phyloP scores from a whole-genome alignment of 2,113 vertebrate genomes.

The Istiophorus platypterus region DNA sequence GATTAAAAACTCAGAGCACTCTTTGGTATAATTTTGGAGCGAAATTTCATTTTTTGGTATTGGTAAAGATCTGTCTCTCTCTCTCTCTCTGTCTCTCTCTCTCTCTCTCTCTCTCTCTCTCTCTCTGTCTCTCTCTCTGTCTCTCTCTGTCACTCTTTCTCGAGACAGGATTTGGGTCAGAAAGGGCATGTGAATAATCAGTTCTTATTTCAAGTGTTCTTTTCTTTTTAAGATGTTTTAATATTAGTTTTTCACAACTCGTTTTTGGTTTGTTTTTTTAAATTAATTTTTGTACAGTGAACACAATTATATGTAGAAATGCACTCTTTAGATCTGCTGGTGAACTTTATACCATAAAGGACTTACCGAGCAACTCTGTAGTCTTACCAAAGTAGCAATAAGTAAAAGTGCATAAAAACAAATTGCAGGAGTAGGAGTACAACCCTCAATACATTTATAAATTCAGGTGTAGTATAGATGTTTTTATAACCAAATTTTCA shows the following conservation, averaged over 20 bases:
- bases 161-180: conserved; percentile 14
- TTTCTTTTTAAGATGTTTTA: neutral
- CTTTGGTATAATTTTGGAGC: too few relatives aligned
- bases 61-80: too few relatives aligned
- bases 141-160: too few relatives aligned
- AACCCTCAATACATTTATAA: neutral
- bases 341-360: neutral
- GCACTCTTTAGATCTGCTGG: neutral
- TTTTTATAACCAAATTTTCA: neutral
- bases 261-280: neutral
- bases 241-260: conserved; percentile 24
- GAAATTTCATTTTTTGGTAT: too few relatives aligned
- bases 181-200: neutral
- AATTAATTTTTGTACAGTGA: conserved; percentile 3
- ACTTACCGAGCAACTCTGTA: neutral
- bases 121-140: too few relatives aligned
- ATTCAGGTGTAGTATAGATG: neutral
- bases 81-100: too few relatives aligned
- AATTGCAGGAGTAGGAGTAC: conserved; percentile 3
- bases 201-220: neutral
- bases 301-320: neutral
- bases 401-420: neutral
- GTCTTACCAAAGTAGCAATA: neutral
- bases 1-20: neutral
- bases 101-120: too few relatives aligned